A percentile compares a stretch with the other conserved stretches of the same genome.
These are phyloP conservation scores for Phylloscopus trochiloides DNA, from an alignment of 2,113 vertebrate species.

Conservation along the genomic window DNA sequence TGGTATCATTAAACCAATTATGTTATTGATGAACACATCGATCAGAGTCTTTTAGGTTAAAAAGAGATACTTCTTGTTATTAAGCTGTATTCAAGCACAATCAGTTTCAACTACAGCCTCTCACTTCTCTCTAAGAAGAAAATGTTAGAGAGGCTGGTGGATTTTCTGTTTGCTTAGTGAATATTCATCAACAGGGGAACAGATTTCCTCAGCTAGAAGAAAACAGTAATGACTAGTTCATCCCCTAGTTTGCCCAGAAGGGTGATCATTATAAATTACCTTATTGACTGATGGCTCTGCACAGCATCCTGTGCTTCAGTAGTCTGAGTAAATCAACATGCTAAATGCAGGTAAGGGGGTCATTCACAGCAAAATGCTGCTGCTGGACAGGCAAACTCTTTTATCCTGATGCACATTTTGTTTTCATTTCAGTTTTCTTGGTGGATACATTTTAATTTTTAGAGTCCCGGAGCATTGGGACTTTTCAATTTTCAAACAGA, in stretches of 20 bases:
- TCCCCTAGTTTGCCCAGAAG: neutral
- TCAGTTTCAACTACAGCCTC: neutral
- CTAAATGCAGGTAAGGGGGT: constrained; percentile 29
- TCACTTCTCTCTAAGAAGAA: neutral
- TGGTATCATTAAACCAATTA: neutral
- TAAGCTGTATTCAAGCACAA: neutral
- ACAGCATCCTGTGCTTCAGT: constrained; percentile 43
- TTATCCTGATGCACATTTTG: neutral
- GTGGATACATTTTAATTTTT: neutral
- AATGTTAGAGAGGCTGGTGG: neutral
- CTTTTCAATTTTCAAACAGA: neutral
- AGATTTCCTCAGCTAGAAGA: neutral
- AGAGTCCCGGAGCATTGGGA: neutral
- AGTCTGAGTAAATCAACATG: constrained; percentile 47
- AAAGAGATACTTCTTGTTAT: neutral
- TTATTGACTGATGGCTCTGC: constrained; percentile 57
- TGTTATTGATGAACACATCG: neutral
- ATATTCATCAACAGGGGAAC: neutral
- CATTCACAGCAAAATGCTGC: neutral
- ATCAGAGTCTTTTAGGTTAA: neutral
- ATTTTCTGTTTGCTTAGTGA: neutral
- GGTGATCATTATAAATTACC: constrained; percentile 58
- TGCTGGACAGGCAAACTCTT: neutral
- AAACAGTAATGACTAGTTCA: constrained; percentile 8
- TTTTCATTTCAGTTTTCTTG: neutral